Conservation (phyloP, 1,140 invertebrate genomes). For the Ridgeia piscesae region DNA sequence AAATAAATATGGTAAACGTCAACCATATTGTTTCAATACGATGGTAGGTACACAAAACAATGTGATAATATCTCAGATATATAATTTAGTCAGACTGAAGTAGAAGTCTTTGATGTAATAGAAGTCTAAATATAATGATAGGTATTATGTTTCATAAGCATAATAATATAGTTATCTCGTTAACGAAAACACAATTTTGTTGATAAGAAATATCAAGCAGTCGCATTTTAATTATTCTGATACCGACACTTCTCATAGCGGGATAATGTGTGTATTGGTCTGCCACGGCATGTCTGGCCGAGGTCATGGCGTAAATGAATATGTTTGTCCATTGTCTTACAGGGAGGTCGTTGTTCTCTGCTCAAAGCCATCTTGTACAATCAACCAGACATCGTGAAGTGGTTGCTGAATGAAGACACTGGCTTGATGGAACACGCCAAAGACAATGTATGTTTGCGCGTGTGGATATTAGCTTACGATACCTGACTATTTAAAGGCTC, state of each 20-base stretch:
- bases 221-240: not conserved
- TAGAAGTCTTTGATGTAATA: not conserved
- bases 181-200: too few species aligned
- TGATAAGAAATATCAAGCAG: too few species aligned
- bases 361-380: conserved; percentile 37
- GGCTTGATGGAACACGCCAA: conserved; percentile 32
- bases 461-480: conserved; percentile 31
- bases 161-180: too few species aligned
- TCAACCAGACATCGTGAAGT: conserved; percentile 35
- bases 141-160: too few species aligned
- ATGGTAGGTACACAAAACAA: not conserved
- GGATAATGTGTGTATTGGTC: not conserved
- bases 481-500: not conserved
- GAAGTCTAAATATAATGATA: too few species aligned
- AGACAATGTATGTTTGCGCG: conserved; percentile 29
- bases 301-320: not conserved
- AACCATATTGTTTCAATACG: too few species aligned
- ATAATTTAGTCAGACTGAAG: not conserved
- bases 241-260: not conserved
- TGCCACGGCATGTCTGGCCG: too few species aligned
- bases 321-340: conserved; percentile 27
- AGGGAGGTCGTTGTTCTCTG: conserved; percentile 36
- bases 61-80: not conserved
- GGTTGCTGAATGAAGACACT: conserved; percentile 31
- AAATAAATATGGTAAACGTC: too few species aligned